phyloP scores from a whole-genome alignment of 2,888 invertebrate species.

The Mimumesa dahlbomi region DNA sequence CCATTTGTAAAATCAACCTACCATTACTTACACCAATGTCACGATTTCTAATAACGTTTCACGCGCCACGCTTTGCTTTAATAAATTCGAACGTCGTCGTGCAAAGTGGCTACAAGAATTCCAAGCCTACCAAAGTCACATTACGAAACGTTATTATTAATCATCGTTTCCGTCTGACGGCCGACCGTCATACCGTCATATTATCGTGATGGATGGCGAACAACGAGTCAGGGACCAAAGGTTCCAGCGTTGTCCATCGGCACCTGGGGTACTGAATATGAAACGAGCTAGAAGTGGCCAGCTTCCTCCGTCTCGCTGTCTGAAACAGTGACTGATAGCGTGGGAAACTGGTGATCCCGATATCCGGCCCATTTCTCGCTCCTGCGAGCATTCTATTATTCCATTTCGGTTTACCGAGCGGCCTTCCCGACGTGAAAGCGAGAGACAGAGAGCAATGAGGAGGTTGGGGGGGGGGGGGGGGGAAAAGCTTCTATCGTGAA shows the following conservation, averaged over 20 bases:
- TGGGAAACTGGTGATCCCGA: conserved; percentile 59
- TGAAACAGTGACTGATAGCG: conserved; percentile 53
- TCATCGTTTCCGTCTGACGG: background rate
- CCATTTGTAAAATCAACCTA: no score
- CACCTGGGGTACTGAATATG: conserved; percentile 16
- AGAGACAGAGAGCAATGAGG: background rate
- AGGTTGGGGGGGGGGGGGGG: background rate
- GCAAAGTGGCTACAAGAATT: no score
- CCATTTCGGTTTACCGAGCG: conserved; percentile 61
- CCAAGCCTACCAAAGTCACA: no score
- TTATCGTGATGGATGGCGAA: conserved; percentile 5
- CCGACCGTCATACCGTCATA: background rate
- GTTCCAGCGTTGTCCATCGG: conserved; percentile 24
- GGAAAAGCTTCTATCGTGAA: conserved; percentile 10
- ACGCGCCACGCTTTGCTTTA: no score
- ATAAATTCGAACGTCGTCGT: no score
- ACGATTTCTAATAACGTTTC: no score
- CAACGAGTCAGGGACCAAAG: background rate
- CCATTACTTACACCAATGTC: no score
- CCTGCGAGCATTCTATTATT: conserved; percentile 64
- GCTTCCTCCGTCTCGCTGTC: background rate
- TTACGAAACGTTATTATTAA: background rate
- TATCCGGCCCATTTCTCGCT: conserved; percentile 62
- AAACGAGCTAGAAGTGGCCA: conserved; percentile 4
- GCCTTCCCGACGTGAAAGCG: conserved; percentile 5